Percentiles rank a stretch among this genome's conserved stretches.
These are phyloP conservation scores for Chlorodrepanis virens DNA, from an alignment of 2,113 vertebrate genomes.

Conservation along the genomic window DNA sequence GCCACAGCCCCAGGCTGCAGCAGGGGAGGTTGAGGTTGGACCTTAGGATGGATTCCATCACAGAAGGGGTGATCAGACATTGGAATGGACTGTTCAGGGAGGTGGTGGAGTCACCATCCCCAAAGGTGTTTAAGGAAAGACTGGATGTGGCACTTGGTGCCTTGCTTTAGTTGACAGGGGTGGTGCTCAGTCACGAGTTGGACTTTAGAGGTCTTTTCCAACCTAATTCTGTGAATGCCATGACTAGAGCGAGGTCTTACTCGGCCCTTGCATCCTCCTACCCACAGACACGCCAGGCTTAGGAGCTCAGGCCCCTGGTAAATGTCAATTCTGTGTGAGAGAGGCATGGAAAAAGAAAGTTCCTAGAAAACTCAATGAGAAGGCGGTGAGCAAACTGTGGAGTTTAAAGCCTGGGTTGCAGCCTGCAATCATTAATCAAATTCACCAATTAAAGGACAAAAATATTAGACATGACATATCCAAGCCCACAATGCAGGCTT, in stretches of 20 bases:
- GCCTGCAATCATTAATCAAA: accelerated
- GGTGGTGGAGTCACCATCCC: neutral
- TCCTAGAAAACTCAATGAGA: accelerated
- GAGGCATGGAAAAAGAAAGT: neutral
- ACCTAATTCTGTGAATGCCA: neutral
- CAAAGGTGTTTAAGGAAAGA: neutral
- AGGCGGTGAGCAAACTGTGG: too few relatives aligned
- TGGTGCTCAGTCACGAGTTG: neutral
- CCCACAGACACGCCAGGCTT: too few relatives aligned
- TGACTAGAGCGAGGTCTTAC: accelerated
- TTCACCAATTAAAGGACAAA: neutral
- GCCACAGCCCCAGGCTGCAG: neutral
- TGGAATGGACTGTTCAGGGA: neutral
- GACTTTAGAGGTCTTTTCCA: neutral
- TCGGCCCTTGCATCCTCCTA: accelerated
- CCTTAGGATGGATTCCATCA: neutral
- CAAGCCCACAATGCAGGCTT: neutral
- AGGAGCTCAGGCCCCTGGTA: accelerated
- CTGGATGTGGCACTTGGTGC: neutral
- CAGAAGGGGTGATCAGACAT: neutral
- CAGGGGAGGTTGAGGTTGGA: neutral
- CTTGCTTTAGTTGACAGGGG: neutral
- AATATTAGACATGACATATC: accelerated
- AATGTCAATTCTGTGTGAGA: accelerated
- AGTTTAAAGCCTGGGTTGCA: neutral